phyloP scores from a whole-genome alignment of 2,797 vertebrate genomes.

The Paedocypris micromegethes region DNA sequence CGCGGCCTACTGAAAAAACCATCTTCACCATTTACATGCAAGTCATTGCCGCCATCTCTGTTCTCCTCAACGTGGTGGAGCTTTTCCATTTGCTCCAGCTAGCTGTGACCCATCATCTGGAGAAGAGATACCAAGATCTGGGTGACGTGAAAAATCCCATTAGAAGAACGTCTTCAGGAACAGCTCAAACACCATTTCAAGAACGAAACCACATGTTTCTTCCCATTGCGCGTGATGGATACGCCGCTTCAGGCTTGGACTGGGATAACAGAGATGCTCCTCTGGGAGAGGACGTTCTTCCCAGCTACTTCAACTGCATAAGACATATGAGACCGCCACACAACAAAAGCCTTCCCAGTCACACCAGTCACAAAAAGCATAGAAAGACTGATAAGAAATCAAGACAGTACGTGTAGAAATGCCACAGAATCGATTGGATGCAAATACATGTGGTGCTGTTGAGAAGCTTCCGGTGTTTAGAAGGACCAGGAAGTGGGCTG shows the following conservation, averaged over 20 bases:
- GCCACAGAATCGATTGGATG: conserved; percentile 1
- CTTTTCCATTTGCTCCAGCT: conserved; percentile 67
- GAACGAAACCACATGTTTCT: conserved; percentile 41
- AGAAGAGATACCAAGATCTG: conserved; percentile 48
- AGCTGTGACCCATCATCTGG: conserved; percentile 54
- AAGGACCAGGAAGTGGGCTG: conserved; percentile 21
- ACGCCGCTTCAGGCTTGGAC: conserved; percentile 51
- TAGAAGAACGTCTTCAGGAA: not conserved
- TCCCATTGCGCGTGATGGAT: conserved; percentile 34
- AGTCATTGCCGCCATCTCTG: conserved; percentile 64
- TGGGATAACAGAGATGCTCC: conserved; percentile 31
- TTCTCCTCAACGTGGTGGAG: conserved; percentile 73
- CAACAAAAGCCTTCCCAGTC: conserved; percentile 36
- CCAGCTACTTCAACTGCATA: conserved; percentile 64
- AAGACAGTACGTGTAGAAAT: conserved; percentile 66
- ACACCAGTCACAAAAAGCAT: conserved; percentile 37
- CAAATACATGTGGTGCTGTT: conserved; percentile 9
- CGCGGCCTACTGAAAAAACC: conserved; percentile 77
- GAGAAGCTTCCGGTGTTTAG: conserved; percentile 35
- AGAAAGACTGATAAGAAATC: conserved; percentile 43
- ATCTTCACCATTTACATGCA: conserved; percentile 78
- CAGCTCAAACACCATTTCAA: conserved; percentile 34
- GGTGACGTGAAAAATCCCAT: conserved; percentile 16
- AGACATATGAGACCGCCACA: conserved; percentile 44
- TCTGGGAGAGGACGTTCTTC: conserved; percentile 48